Base-by-base conservation (phyloP, 2,113 vertebrate genomes). In the Ia io region DNA sequence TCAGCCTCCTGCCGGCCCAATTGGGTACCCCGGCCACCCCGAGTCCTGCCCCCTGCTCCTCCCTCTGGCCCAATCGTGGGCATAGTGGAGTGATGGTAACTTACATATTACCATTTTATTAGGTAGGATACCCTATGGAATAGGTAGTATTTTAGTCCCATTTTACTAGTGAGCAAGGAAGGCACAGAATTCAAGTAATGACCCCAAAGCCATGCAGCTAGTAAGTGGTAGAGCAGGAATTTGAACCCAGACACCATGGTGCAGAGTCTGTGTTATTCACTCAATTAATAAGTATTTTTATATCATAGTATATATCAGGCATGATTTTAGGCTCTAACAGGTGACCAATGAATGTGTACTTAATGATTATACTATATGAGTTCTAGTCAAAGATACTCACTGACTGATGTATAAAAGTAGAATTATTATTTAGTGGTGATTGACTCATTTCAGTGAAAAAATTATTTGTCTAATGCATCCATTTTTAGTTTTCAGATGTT, bases 401-500 rank as follows among this genome's bases (percentile, higher is more conserved):
- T 88, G 30, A 47, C 40, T 79, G 28, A 18, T 17, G 0, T 40
- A 32, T 88, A 49, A 65, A 90, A 85, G 78, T 49, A n/a, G 56
- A 47, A 76, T 56, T 70, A 76, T 85, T 47, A 18, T 49, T 89
- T 89, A 90, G 85, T 87, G 35, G 9, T 16, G 32, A 51, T 67
- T 86, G 88, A 89, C n/a, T 96, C 85, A 96, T 86, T 92, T 92
- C 61, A 61, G 6, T 86, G 51, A 53, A 79, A 74, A 90, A 84
- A 40, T 74, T 12, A 93, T 12, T 88, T 93, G 5, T 65, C n/a
- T 78, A 47, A 83, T 77, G 77, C 61, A 63, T 49, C 87, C 44
- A 53, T 65, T 96, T 93, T 95, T 67, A 88, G 56, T 92, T 78
- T 96, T 93, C 63, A 91, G 49, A 93, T 97, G 92, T 93, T 65